Conservation (phyloP, 2,797 vertebrate species). For the Malurus leucopterus region DNA sequence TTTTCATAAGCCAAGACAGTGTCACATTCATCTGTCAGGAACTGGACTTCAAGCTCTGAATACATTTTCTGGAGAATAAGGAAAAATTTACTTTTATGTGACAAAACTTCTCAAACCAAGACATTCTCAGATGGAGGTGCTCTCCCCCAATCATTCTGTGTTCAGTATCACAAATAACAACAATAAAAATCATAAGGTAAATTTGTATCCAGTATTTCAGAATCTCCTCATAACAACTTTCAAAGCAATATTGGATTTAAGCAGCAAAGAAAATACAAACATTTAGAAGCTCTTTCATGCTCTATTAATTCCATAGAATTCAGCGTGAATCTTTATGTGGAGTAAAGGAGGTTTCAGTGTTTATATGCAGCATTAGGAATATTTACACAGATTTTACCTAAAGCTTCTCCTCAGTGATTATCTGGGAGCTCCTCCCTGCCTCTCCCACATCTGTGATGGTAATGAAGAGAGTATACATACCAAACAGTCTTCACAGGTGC, state of each 20-base stretch:
- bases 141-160: background rate
- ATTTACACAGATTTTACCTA: background rate
- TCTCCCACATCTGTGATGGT: background rate
- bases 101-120: background rate
- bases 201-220: background rate
- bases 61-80: slow-evolving; percentile 78
- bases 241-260: background rate
- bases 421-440: background rate
- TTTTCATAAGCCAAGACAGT: slow-evolving; percentile 92
- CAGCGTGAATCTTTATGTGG: background rate
- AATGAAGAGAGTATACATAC: slow-evolving; percentile 58
- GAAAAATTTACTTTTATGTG: background rate
- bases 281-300: background rate
- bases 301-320: background rate
- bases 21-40: slow-evolving; percentile 90
- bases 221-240: background rate
- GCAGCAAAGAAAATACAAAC: background rate
- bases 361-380: background rate
- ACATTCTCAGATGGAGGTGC: background rate
- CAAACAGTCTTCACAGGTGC: slow-evolving; percentile 86
- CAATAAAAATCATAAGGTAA: background rate
- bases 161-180: background rate
- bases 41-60: slow-evolving; percentile 81
- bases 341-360: background rate
- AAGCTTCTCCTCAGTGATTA: background rate